Conservation (phyloP, 2,797 vertebrate species). For the Danionella dracula region DNA sequence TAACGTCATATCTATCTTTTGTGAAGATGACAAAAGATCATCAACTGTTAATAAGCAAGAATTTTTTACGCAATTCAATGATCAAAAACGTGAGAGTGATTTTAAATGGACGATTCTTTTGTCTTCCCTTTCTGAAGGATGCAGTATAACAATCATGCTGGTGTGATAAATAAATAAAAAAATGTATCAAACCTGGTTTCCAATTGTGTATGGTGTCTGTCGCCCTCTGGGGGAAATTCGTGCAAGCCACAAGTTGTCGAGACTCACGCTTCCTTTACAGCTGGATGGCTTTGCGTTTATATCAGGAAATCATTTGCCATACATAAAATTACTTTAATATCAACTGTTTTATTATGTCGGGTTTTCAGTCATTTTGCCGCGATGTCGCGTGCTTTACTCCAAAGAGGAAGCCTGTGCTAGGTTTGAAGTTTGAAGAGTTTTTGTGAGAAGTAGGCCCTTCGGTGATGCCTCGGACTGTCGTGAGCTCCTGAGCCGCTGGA, state of each 20-base stretch:
- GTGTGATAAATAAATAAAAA: too few species aligned
- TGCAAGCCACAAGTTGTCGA: neutral
- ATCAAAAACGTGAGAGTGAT: too few species aligned
- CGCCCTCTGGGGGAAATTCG: neutral
- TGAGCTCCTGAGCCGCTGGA: slow-evolving; percentile 31
- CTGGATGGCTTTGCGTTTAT: neutral
- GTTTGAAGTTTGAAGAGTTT: neutral
- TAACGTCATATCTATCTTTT: too few species aligned
- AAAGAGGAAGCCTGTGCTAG: neutral
- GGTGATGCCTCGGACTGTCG: slow-evolving; percentile 58
- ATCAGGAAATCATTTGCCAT: neutral
- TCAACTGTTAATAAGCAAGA: too few species aligned
- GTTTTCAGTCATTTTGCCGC: neutral
- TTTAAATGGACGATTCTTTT: too few species aligned
- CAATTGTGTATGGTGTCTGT: neutral
- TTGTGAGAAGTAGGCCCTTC: slow-evolving; percentile 62
- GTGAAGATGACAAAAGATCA: too few species aligned
- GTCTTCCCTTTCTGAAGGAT: too few species aligned
- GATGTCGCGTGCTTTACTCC: neutral
- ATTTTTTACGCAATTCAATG: too few species aligned
- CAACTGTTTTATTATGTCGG: neutral
- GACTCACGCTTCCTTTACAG: neutral
- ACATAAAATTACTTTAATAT: neutral
- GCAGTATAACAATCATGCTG: too few species aligned
- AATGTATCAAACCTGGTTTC: too few species aligned